Conservation (phyloP, 2,113 vertebrate genomes). For the Syrmaticus mikado region DNA sequence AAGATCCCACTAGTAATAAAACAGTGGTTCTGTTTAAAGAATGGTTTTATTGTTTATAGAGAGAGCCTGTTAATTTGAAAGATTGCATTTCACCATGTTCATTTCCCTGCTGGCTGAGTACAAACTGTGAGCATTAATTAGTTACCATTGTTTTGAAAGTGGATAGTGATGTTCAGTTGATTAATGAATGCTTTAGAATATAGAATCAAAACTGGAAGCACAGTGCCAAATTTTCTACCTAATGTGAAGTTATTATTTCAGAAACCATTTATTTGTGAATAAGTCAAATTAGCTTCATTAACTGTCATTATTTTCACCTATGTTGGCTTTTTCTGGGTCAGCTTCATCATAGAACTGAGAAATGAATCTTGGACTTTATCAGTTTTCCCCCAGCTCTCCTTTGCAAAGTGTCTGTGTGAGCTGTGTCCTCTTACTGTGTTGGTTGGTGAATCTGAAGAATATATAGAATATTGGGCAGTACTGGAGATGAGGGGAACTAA, state of each 20-base stretch:
- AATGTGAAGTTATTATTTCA: not conserved
- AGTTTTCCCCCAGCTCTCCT: rapidly evolving
- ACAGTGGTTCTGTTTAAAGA: constrained; percentile 37
- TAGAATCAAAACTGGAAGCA: not conserved
- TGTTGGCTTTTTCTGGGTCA: not conserved
- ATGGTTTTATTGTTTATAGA: constrained; percentile 27
- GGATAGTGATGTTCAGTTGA: constrained; percentile 31
- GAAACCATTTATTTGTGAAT: not conserved
- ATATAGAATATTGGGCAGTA: too few relatives aligned
- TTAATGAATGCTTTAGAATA: constrained; percentile 27
- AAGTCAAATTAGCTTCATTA: not conserved
- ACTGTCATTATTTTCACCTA: not conserved
- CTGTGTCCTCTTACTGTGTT: not conserved
- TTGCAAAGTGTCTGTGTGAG: not conserved
- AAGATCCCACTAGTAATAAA: constrained; percentile 47
- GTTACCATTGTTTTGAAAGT: constrained; percentile 27
- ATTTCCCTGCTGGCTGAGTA: constrained; percentile 53
- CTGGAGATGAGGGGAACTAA: not conserved
- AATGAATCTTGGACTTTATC: not conserved
- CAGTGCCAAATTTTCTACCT: not conserved
- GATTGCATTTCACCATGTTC: not conserved
- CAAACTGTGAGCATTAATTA: constrained; percentile 57
- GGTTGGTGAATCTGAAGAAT: not conserved
- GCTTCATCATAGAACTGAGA: rapidly evolving
- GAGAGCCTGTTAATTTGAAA: constrained; percentile 52